These are phyloP conservation scores for Clusia tigrina DNA, from an alignment of 2,888 invertebrate genomes.

Conservation along the genomic window DNA sequence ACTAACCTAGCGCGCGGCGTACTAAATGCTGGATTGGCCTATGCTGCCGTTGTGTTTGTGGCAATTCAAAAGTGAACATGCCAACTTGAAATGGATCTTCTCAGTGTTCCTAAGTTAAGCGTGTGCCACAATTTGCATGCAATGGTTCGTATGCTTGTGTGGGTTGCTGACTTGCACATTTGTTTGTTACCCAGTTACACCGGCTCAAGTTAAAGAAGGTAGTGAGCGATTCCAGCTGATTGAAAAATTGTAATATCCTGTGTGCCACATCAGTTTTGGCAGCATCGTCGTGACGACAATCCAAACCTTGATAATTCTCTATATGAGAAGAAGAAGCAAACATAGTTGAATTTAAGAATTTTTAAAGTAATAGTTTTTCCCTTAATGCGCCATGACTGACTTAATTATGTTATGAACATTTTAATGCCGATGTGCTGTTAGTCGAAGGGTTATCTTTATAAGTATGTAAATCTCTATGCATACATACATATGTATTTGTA, in stretches of 20 bases:
- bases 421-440: too few relatives aligned
- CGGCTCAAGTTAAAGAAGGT: neutral
- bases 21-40: conserved; percentile 12
- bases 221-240: neutral
- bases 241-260: neutral
- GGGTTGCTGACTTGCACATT: too few relatives aligned
- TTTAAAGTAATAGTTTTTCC: neutral
- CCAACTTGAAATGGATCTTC: conserved; percentile 2
- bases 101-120: conserved; percentile 17
- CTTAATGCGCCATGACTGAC: too few relatives aligned
- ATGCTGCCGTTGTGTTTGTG: conserved; percentile 29
- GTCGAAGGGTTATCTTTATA: too few relatives aligned
- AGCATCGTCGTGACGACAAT: conserved; percentile 4
- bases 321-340: neutral
- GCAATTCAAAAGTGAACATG: conserved; percentile 13
- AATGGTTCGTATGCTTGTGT: neutral
- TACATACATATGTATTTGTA: too few relatives aligned
- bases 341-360: neutral
- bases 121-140: conserved; percentile 1
- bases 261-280: neutral
- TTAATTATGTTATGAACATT: too few relatives aligned
- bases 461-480: too few relatives aligned
- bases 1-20: conserved; percentile 10
- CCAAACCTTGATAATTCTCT: neutral
- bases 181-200: neutral